Conservation (phyloP, 2,888 invertebrate genomes). For the Agrotis clavis region DNA sequence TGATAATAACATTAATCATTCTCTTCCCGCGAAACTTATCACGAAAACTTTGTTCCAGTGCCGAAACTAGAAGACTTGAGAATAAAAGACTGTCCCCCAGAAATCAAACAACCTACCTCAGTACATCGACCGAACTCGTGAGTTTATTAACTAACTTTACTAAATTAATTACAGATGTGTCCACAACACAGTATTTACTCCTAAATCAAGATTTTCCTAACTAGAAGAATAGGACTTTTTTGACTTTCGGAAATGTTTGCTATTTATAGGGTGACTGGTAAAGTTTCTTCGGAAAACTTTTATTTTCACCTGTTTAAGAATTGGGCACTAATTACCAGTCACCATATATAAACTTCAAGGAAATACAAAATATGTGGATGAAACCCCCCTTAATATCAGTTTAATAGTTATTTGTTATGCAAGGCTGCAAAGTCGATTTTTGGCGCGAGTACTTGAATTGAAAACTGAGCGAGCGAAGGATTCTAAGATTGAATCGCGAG, state of each 20-base stretch:
- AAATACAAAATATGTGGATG: too few relatives aligned
- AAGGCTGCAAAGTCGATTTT: too few relatives aligned
- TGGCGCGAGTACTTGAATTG: too few relatives aligned
- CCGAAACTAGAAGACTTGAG: conserved; percentile 90
- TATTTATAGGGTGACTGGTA: too few relatives aligned
- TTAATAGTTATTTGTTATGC: too few relatives aligned
- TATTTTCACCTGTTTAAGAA: too few relatives aligned
- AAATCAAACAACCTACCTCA: conserved; percentile 90
- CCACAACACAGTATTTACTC: conserved; percentile 7
- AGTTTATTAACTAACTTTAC: conserved; percentile 69
- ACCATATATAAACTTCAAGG: too few relatives aligned
- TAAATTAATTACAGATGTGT: conserved; percentile 40
- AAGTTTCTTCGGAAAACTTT: too few relatives aligned
- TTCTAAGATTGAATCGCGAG: too few relatives aligned
- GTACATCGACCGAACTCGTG: conserved; percentile 89
- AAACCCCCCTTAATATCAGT: too few relatives aligned
- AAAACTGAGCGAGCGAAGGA: too few relatives aligned
- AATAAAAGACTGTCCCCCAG: conserved; percentile 90
- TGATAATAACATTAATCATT: background rate
- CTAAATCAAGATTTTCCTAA: conserved; percentile 6
- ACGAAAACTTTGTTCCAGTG: conserved; percentile 75
- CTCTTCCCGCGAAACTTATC: background rate
- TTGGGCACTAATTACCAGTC: too few relatives aligned
- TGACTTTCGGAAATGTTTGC: background rate
- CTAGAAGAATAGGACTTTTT: background rate